Conservation (phyloP, 2,113 vertebrate genomes). For the Oxyruncus cristatus region DNA sequence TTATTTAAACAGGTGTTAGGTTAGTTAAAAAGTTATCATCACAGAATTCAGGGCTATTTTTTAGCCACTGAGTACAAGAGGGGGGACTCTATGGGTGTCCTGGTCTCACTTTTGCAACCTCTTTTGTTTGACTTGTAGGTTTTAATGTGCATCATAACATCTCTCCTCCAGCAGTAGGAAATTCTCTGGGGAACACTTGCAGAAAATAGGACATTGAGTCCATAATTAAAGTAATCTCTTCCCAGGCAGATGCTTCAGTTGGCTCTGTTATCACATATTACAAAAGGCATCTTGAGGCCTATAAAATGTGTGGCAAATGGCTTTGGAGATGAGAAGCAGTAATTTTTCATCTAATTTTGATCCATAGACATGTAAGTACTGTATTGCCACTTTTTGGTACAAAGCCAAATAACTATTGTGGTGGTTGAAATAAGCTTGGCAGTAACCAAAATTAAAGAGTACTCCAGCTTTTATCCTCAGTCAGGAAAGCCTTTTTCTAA, state of each 20-base stretch:
- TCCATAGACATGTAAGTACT: slow-evolving; percentile 77
- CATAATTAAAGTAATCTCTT: slow-evolving; percentile 88
- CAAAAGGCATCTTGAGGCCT: slow-evolving; percentile 81
- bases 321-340: slow-evolving; percentile 78
- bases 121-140: slow-evolving; percentile 58
- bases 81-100: slow-evolving; percentile 47
- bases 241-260: slow-evolving; percentile 82
- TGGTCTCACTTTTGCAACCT: slow-evolving; percentile 62
- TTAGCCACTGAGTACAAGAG: slow-evolving; percentile 14
- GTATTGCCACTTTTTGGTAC: slow-evolving; percentile 72
- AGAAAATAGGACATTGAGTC: slow-evolving; percentile 83
- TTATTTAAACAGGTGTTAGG: slow-evolving; percentile 23
- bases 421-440: slow-evolving; percentile 70
- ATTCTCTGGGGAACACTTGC: slow-evolving; percentile 78
- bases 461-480: slow-evolving; percentile 76
- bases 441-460: slow-evolving; percentile 80
- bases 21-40: slow-evolving; percentile 53
- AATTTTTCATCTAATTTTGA: slow-evolving; percentile 85
- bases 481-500: slow-evolving; percentile 74
- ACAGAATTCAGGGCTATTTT: background rate
- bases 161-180: slow-evolving; percentile 70
- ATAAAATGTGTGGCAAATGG: slow-evolving; percentile 81
- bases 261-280: slow-evolving; percentile 82
- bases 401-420: slow-evolving; percentile 75
- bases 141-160: slow-evolving; percentile 74